A percentile compares a stretch with the other conserved stretches of the same genome.
Evolutionary conservation across 2,888 invertebrate species (phyloP).

Genomic region (Luperina testacea): DNA sequence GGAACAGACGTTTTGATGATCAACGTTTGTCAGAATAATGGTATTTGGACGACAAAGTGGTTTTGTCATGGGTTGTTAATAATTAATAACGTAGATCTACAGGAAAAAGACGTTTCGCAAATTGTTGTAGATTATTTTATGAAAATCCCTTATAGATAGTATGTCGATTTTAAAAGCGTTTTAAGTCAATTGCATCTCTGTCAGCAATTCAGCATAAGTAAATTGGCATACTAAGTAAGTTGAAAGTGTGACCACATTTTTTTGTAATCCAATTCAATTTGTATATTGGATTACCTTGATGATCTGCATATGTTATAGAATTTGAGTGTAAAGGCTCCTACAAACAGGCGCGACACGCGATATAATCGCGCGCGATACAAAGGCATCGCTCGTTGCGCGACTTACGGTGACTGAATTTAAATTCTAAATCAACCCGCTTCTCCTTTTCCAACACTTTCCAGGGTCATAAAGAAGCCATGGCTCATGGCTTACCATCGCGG

Average conservation of each 20-base stretch:
- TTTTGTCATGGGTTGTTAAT: conserved; percentile 55
- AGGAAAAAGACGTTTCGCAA: not conserved
- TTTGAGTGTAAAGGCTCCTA: too few species aligned
- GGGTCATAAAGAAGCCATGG: conserved; percentile 40
- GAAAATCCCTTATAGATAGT: too few species aligned
- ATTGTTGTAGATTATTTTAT: not conserved
- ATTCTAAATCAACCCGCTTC: conserved; percentile 11
- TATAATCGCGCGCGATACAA: too few species aligned
- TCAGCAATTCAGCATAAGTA: not conserved
- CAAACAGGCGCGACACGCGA: too few species aligned
- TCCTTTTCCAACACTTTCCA: conserved; percentile 1
- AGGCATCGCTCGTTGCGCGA: too few species aligned
- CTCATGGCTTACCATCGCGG: conserved; percentile 48
- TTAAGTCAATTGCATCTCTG: not conserved
- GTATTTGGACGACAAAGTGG: conserved; percentile 35
- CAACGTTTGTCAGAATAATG: conserved; percentile 51
- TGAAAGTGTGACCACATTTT: not conserved
- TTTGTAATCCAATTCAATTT: not conserved
- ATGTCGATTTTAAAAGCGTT: not conserved
- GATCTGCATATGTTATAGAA: not conserved
- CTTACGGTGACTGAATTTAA: conserved; percentile 3
- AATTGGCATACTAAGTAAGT: not conserved
- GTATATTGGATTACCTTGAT: not conserved
- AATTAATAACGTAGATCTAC: conserved; percentile 48
- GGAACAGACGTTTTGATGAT: conserved; percentile 62